Evolutionary conservation across 2,113 vertebrate species (phyloP).

Genomic region (Bungarus multicinctus): DNA sequence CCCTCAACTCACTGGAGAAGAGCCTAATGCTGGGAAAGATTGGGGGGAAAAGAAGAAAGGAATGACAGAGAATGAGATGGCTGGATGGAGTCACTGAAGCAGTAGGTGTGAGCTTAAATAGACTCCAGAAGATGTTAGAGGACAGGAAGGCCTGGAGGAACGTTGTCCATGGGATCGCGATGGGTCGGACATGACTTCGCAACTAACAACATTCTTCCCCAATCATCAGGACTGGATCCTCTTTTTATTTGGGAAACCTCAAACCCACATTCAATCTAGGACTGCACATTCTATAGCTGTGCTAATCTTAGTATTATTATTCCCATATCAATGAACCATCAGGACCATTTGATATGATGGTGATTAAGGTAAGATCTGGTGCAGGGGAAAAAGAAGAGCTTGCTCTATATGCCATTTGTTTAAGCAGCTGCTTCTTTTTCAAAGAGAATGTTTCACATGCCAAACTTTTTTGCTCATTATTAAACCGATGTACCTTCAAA

Average conservation of each 20-base stretch:
- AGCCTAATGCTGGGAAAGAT: too few relatives aligned
- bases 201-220: background rate
- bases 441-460: background rate
- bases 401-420: background rate
- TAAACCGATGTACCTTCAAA: background rate
- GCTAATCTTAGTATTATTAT: background rate
- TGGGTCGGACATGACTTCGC: too few relatives aligned
- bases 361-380: background rate
- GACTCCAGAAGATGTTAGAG: too few relatives aligned
- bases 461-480: background rate
- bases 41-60: too few relatives aligned
- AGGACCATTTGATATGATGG: background rate
- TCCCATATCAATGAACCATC: background rate
- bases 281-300: background rate
- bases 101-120: too few relatives aligned
- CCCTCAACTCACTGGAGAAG: too few relatives aligned
- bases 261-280: background rate
- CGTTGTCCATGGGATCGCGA: too few relatives aligned
- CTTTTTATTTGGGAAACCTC: background rate
- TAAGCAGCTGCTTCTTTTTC: background rate
- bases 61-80: too few relatives aligned
- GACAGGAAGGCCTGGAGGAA: too few relatives aligned
- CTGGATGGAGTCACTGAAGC: too few relatives aligned
- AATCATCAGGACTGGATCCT: background rate
- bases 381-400: background rate